These are phyloP conservation scores for Triplophysa tibetana DNA, from an alignment of 2,113 vertebrate genomes.

Conservation along the genomic window DNA sequence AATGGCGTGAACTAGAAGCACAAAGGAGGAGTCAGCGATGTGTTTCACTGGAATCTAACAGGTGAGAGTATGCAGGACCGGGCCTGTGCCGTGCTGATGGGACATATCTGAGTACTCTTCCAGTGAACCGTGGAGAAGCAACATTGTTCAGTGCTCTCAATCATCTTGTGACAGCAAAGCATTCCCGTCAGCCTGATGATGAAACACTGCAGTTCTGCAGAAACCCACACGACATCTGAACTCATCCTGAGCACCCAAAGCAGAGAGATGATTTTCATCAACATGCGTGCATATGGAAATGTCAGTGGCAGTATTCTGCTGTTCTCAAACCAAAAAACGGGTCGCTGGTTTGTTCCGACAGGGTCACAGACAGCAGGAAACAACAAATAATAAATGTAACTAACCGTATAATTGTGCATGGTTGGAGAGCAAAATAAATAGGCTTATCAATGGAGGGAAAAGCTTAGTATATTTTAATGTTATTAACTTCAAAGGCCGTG, in stretches of 20 bases:
- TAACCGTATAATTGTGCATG: no score
- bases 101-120: slow-evolving; percentile 39
- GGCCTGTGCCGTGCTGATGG: slow-evolving; percentile 47
- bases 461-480: no score
- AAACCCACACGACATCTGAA: background rate
- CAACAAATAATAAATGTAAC: no score
- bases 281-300: no score
- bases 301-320: no score
- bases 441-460: no score
- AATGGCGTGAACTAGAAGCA: background rate
- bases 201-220: slow-evolving; percentile 39
- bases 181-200: slow-evolving; percentile 49
- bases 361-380: no score
- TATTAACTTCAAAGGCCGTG: no score
- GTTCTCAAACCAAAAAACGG: no score
- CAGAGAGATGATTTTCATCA: background rate
- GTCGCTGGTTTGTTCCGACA: no score
- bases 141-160: slow-evolving; percentile 51
- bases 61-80: slow-evolving; percentile 49
- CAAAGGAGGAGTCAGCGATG: background rate
- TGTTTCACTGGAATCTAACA: slow-evolving; percentile 22
- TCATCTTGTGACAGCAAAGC: slow-evolving; percentile 49
- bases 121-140: slow-evolving; percentile 56
- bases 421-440: no score
- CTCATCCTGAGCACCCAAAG: background rate